These are phyloP conservation scores for Xyliphius kryptos DNA, from an alignment of 2,113 vertebrate species.

Conservation along the genomic window DNA sequence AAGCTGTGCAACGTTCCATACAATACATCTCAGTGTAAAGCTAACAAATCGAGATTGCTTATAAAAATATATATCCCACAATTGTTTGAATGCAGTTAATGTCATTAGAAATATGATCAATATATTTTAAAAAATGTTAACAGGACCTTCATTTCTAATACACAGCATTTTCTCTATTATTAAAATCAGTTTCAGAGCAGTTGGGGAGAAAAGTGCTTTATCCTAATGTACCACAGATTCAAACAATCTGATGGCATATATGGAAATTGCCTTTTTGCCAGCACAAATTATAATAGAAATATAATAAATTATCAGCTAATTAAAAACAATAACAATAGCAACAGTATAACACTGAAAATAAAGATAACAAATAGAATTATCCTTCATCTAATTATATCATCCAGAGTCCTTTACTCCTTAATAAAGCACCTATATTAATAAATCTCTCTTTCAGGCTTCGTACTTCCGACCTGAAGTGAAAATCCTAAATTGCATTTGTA, in stretches of 20 bases:
- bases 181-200: conserved; percentile 30
- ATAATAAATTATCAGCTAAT: conserved; percentile 1
- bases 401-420: conserved; percentile 59
- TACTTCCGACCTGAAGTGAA: conserved; percentile 39
- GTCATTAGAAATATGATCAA: too few relatives aligned
- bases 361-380: conserved; percentile 45
- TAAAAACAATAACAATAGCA: conserved; percentile 34
- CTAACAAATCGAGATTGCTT: conserved; percentile 50
- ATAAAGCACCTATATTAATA: conserved; percentile 33
- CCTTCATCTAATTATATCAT: conserved; percentile 61
- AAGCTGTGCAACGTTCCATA: conserved; percentile 62
- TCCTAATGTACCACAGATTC: too few relatives aligned
- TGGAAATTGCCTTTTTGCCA: conserved; percentile 58
- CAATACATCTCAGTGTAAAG: conserved; percentile 43
- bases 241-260: conserved; percentile 48
- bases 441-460: conserved; percentile 17
- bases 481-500: conserved; percentile 39
- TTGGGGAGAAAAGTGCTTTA: too few relatives aligned
- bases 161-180: too few relatives aligned
- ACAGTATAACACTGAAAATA: conserved; percentile 51
- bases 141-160: too few relatives aligned
- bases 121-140: too few relatives aligned
- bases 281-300: conserved; percentile 45
- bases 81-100: conserved; percentile 63
- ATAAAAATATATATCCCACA: conserved; percentile 56